Percentiles rank a stretch among this genome's conserved stretches.
phyloP scores from a whole-genome alignment of 2,888 invertebrate genomes.

The Dasypogon diadema region DNA sequence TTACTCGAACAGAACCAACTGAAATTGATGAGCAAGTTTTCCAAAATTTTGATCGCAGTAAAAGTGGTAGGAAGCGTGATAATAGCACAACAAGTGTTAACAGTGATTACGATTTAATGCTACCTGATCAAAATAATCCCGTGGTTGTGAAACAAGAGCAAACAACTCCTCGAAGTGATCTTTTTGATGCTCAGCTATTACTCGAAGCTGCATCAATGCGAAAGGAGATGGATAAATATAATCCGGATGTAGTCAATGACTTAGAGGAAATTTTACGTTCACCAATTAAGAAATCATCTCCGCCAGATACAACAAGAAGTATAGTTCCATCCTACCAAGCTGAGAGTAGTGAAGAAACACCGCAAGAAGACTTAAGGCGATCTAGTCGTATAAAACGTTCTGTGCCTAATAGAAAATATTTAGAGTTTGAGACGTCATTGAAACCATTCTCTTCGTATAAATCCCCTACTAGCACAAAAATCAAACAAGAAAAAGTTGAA shows the following conservation, averaged over 20 bases:
- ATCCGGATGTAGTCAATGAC: constrained; percentile 66
- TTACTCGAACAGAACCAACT: constrained; percentile 64
- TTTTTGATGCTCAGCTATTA: constrained; percentile 65
- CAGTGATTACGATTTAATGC: constrained; percentile 66
- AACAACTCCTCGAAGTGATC: constrained; percentile 58
- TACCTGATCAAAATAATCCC: constrained; percentile 64
- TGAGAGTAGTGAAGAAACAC: constrained; percentile 52
- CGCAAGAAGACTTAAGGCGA: constrained; percentile 58
- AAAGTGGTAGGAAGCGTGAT: constrained; percentile 37
- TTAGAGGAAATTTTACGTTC: constrained; percentile 68
- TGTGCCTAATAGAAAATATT: constrained; percentile 61
- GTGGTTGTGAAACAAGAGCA: constrained; percentile 61
- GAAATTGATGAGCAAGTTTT: constrained; percentile 57
- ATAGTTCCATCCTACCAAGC: constrained; percentile 42
- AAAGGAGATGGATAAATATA: constrained; percentile 65
- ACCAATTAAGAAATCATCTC: constrained; percentile 64
- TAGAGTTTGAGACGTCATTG: constrained; percentile 60
- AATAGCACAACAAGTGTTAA: constrained; percentile 45
- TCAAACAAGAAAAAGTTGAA: constrained; percentile 51
- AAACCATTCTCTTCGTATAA: constrained; percentile 30
- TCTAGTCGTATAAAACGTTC: constrained; percentile 59
- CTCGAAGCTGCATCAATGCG: constrained; percentile 63
- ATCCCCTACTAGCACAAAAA: constrained; percentile 9
- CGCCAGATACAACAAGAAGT: constrained; percentile 42
- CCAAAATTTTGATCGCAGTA: constrained; percentile 52